phyloP scores from a whole-genome alignment of 2,888 invertebrate genomes.

The Rhopalosiphum nymphaeae region DNA sequence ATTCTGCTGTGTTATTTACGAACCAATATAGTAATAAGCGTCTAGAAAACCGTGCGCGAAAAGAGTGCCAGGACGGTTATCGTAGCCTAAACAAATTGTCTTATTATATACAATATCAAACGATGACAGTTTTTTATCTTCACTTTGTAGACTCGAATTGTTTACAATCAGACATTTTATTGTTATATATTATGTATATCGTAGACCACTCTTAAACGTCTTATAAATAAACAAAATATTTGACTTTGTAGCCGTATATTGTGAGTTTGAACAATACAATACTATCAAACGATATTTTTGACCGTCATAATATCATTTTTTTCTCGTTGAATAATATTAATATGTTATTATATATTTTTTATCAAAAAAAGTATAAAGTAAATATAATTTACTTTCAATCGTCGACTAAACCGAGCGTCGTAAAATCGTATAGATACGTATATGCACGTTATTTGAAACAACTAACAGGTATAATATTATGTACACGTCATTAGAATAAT shows the following conservation, averaged over 20 bases:
- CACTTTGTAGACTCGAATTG: background rate
- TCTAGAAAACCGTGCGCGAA: background rate
- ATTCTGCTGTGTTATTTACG: background rate
- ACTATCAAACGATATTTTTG: background rate
- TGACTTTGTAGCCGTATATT: background rate
- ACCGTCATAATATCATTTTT: background rate
- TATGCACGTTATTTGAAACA: background rate
- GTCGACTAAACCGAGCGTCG: background rate
- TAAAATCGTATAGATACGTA: background rate
- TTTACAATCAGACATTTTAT: background rate
- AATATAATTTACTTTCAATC: background rate
- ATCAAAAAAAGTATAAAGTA: background rate
- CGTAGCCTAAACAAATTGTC: background rate
- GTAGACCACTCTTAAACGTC: background rate
- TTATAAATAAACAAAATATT: background rate
- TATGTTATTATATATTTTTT: no score
- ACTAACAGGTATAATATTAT: background rate
- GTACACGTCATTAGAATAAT: conserved; percentile 18
- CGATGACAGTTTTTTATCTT: background rate
- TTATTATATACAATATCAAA: background rate
- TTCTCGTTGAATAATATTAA: background rate
- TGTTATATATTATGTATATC: background rate
- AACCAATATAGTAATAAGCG: background rate
- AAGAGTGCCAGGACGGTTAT: background rate
- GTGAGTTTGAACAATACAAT: background rate